These are phyloP conservation scores for Leuciscus waleckii DNA, from an alignment of 2,797 vertebrate species.

Conservation along the genomic window DNA sequence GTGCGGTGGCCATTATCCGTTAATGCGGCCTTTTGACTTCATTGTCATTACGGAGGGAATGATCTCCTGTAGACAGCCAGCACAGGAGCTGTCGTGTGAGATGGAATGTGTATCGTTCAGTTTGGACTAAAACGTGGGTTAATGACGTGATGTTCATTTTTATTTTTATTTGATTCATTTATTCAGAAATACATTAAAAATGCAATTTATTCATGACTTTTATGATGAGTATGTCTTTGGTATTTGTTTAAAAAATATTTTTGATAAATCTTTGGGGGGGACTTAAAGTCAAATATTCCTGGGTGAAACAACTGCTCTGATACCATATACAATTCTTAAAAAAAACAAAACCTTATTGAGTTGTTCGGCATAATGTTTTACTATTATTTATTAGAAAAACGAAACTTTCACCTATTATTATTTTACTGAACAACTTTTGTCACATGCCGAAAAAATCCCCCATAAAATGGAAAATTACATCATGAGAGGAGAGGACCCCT, in stretches of 20 bases:
- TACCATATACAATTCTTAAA: neutral
- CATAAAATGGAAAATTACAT: neutral
- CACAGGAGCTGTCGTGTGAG: neutral
- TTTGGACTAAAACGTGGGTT: neutral
- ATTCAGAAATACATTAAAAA: neutral
- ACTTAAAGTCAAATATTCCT: neutral
- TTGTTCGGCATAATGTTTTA: neutral
- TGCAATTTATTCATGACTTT: neutral
- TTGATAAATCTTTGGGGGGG: neutral
- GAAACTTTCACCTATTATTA: neutral
- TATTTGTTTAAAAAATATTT: neutral
- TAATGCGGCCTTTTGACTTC: slow-evolving; percentile 71
- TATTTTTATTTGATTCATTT: neutral
- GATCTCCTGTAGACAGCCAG: slow-evolving; percentile 19
- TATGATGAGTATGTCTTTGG: neutral
- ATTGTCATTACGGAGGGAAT: slow-evolving; percentile 56
- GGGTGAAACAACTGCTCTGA: neutral
- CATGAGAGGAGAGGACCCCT: neutral
- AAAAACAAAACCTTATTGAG: neutral
- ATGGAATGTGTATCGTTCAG: neutral
- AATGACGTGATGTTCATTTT: neutral
- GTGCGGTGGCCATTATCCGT: slow-evolving; percentile 68
- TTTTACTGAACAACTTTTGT: neutral
- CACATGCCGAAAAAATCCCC: accelerated
- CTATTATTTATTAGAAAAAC: neutral